Evolutionary conservation across 2,113 vertebrate species (phyloP).

Genomic region (Rhombomys opimus): DNA sequence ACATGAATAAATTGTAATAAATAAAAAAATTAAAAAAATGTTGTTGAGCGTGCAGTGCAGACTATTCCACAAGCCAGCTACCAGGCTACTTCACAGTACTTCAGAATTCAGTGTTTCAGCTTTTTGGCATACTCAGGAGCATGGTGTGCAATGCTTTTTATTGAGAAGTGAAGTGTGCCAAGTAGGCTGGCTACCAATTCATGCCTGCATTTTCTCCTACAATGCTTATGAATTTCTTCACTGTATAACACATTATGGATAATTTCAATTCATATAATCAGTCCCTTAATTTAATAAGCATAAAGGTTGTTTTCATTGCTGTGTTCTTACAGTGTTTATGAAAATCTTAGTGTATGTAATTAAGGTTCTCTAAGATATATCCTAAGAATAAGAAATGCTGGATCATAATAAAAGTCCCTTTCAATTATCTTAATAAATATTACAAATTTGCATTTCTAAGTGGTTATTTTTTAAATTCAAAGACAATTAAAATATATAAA

Average conservation of each 20-base stretch:
- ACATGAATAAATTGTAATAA: too few species aligned
- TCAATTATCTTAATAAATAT: constrained; percentile 21
- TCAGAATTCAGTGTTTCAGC: background rate
- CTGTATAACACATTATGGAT: background rate
- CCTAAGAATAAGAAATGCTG: background rate
- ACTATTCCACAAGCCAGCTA: background rate
- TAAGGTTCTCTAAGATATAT: background rate
- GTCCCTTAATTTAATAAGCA: background rate
- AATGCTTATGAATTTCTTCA: background rate
- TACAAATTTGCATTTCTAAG: background rate
- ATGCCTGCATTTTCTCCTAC: background rate
- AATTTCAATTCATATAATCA: background rate
- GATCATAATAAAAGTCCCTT: background rate
- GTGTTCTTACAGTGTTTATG: background rate
- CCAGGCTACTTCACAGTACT: background rate
- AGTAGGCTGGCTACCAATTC: background rate
- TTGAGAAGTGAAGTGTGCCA: background rate
- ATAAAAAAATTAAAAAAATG: too few species aligned
- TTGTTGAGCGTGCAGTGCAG: background rate
- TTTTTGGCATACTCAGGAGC: background rate
- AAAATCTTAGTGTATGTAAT: background rate
- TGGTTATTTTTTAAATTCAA: constrained; percentile 3
- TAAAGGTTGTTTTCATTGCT: background rate
- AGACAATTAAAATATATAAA: background rate
- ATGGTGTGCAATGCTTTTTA: background rate